These are phyloP conservation scores for Linepithema humile DNA, from an alignment of 1,140 invertebrate genomes.

Conservation along the genomic window DNA sequence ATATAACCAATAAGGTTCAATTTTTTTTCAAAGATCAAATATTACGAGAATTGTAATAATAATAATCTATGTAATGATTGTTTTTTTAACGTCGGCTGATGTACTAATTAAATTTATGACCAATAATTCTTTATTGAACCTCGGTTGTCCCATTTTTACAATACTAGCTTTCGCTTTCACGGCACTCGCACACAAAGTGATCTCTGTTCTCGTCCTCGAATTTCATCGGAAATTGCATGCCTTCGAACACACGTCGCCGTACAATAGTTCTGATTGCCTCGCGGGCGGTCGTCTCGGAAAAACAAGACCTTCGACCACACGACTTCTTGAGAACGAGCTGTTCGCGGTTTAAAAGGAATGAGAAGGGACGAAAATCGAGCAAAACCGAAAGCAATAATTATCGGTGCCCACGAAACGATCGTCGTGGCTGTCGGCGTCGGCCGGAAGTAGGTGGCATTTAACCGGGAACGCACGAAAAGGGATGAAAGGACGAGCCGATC, in stretches of 20 bases:
- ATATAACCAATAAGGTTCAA: no score
- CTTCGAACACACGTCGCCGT: background rate
- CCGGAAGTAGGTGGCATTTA: conserved; percentile 74
- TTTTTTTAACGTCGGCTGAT: no score
- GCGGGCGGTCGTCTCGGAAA: conserved; percentile 63
- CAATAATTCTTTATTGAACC: no score
- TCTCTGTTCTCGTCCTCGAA: no score
- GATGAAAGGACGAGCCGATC: conserved; percentile 57
- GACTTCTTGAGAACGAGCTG: conserved; percentile 14
- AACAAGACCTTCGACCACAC: background rate
- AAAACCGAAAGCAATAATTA: conserved; percentile 73
- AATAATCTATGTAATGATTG: no score
- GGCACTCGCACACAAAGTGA: no score
- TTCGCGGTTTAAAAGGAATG: conserved; percentile 29
- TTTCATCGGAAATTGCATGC: background rate
- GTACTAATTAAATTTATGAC: no score
- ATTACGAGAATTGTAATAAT: no score
- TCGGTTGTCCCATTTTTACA: no score
- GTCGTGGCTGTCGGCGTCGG: conserved; percentile 43
- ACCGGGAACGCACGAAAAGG: conserved; percentile 51
- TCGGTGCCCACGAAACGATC: conserved; percentile 61
- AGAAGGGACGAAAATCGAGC: conserved; percentile 31
- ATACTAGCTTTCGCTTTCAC: no score
- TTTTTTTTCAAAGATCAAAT: no score
- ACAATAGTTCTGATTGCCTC: conserved; percentile 32